Conservation (phyloP, 2,797 vertebrate species). For the Arnoldichthys spilopterus region DNA sequence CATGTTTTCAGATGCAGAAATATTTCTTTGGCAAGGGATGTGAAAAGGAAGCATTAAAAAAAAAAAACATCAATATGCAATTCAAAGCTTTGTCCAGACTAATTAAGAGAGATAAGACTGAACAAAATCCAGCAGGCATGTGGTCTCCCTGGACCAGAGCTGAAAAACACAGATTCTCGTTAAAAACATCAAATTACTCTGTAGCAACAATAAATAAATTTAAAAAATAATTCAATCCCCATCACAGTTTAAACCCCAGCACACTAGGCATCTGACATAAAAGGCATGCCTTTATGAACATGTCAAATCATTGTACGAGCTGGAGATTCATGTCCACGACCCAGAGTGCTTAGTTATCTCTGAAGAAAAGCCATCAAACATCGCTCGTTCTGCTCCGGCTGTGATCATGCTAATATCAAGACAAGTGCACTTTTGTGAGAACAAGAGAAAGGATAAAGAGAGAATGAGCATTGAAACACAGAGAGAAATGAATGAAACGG, state of each 20-base stretch:
- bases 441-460: not conserved
- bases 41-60: constrained; percentile 12
- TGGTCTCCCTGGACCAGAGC: constrained; percentile 20
- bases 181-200: constrained; percentile 45
- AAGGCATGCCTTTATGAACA: constrained; percentile 9
- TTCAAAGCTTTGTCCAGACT: constrained; percentile 38
- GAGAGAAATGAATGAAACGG: not conserved
- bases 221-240: constrained; percentile 16
- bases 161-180: constrained; percentile 14
- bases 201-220: constrained; percentile 33
- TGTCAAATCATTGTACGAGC: constrained; percentile 15
- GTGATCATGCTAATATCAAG: constrained; percentile 11
- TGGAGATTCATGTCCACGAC: not conserved
- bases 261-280: constrained; percentile 4
- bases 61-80: constrained; percentile 20
- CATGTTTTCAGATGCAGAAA: constrained; percentile 18
- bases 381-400: not conserved
- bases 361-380: constrained; percentile 3
- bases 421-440: not conserved
- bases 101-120: constrained; percentile 52
- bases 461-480: not conserved
- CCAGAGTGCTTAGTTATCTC: constrained; percentile 11
- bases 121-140: constrained; percentile 43
- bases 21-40: constrained; percentile 18
- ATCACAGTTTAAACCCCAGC: constrained; percentile 30